Percentiles rank a stretch among this genome's conserved stretches.
Evolutionary conservation across 2,888 invertebrate species (phyloP).

Genomic region (Cinara cedri): DNA sequence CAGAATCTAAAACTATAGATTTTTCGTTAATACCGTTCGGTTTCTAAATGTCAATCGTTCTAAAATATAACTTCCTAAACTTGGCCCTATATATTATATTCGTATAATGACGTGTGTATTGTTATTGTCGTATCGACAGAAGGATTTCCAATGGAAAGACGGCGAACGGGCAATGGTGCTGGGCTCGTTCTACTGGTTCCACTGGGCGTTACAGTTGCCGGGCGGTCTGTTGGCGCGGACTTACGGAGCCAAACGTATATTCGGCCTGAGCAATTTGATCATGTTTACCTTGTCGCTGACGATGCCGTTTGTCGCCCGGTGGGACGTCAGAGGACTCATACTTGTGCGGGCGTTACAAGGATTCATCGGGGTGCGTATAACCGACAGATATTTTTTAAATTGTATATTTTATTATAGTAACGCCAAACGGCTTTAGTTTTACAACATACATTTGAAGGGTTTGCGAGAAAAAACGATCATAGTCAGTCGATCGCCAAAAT

Average conservation of each 20-base stretch:
- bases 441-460: too few relatives aligned
- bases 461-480: too few relatives aligned
- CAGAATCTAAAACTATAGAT: too few relatives aligned
- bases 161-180: slow-evolving; percentile 71
- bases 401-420: too few relatives aligned
- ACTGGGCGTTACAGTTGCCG: slow-evolving; percentile 75
- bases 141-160: slow-evolving; percentile 67
- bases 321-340: slow-evolving; percentile 68
- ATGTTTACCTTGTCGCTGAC: slow-evolving; percentile 71
- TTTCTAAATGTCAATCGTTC: too few relatives aligned
- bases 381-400: too few relatives aligned
- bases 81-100: too few relatives aligned
- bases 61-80: too few relatives aligned
- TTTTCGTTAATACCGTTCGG: too few relatives aligned
- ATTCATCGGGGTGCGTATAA: slow-evolving; percentile 68
- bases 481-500: too few relatives aligned
- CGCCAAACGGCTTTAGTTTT: too few relatives aligned
- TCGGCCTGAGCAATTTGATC: slow-evolving; percentile 71
- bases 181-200: slow-evolving; percentile 76
- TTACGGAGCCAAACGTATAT: slow-evolving; percentile 75
- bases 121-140: slow-evolving; percentile 3
- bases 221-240: slow-evolving; percentile 73
- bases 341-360: slow-evolving; percentile 72
- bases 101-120: background rate
- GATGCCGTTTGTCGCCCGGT: slow-evolving; percentile 70